Conservation (phyloP, 2,888 invertebrate genomes). For the Nomada lathburiana region DNA sequence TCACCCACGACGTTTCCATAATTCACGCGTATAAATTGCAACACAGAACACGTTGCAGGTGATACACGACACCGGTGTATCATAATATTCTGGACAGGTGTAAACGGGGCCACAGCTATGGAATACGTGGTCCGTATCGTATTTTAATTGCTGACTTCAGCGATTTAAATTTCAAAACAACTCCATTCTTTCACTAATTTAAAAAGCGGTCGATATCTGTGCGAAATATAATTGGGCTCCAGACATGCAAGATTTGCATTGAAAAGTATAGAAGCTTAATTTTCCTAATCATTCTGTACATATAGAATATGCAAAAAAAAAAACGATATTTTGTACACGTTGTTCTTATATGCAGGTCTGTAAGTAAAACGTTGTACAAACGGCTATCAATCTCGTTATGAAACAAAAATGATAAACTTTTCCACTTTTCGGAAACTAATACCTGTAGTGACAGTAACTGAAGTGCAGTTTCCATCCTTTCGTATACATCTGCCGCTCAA, state of each 20-base stretch:
- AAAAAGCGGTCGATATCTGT: background rate
- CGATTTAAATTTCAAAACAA: constrained; percentile 28
- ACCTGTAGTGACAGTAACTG: too few relatives aligned
- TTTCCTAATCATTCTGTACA: too few relatives aligned
- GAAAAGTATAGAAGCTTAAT: too few relatives aligned
- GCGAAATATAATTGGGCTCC: background rate
- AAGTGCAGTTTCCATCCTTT: too few relatives aligned
- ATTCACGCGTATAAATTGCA: background rate
- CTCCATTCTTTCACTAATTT: background rate
- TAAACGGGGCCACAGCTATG: constrained; percentile 11
- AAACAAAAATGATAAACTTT: background rate
- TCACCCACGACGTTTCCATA: background rate
- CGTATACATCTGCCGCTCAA: too few relatives aligned
- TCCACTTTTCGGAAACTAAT: background rate
- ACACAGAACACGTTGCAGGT: background rate
- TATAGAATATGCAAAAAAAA: too few relatives aligned
- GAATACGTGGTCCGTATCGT: background rate
- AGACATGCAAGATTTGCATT: background rate
- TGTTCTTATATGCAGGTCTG: background rate
- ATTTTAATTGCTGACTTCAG: constrained; percentile 38
- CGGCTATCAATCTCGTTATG: background rate
- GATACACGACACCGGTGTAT: constrained; percentile 8
- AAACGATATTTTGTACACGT: too few relatives aligned
- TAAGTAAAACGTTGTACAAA: background rate
- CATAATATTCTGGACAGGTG: constrained; percentile 33